These are phyloP conservation scores for Drosophila aff. DNA, from an alignment of 1,140 invertebrate species.

Conservation along the genomic window DNA sequence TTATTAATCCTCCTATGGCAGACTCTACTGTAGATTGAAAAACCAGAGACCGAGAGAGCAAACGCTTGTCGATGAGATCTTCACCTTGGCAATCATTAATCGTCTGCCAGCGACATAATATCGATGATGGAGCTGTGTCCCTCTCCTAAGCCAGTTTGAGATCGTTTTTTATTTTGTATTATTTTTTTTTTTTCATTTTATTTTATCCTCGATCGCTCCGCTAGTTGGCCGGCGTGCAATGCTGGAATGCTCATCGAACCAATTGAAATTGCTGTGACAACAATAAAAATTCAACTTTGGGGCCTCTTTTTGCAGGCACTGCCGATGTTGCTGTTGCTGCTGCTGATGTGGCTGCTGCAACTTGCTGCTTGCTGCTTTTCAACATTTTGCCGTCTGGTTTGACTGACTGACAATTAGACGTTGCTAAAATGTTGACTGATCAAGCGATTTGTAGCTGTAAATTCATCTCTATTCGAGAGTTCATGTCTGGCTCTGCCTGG, in stretches of 20 bases:
- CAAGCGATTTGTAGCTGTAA: constrained; percentile 85
- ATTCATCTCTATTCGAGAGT: constrained; percentile 82
- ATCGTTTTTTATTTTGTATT: constrained; percentile 28
- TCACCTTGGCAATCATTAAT: constrained; percentile 85
- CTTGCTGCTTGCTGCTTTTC: constrained; percentile 17
- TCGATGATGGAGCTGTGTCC: constrained; percentile 81
- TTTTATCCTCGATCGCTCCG: constrained; percentile 38
- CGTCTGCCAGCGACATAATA: constrained; percentile 84
- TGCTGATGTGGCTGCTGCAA: constrained; percentile 2
- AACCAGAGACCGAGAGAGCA: constrained; percentile 21
- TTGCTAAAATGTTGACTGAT: constrained; percentile 84
- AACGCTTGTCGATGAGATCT: constrained; percentile 81
- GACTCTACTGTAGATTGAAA: constrained; percentile 2
- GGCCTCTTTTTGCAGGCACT: constrained; percentile 67
- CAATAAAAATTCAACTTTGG: constrained; percentile 85
- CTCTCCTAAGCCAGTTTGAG: constrained; percentile 69
- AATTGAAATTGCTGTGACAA: constrained; percentile 85
- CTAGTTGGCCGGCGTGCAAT: constrained; percentile 77
- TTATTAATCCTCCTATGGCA: neutral
- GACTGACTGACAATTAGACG: constrained; percentile 83
- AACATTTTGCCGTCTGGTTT: constrained; percentile 47
- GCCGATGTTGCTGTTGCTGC: constrained; percentile 9
- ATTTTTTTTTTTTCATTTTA: constrained; percentile 25
- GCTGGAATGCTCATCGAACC: constrained; percentile 85
- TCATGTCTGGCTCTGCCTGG: constrained; percentile 54